Conservation (phyloP, 1,140 invertebrate genomes). For the Acromyrmex heyeri region DNA sequence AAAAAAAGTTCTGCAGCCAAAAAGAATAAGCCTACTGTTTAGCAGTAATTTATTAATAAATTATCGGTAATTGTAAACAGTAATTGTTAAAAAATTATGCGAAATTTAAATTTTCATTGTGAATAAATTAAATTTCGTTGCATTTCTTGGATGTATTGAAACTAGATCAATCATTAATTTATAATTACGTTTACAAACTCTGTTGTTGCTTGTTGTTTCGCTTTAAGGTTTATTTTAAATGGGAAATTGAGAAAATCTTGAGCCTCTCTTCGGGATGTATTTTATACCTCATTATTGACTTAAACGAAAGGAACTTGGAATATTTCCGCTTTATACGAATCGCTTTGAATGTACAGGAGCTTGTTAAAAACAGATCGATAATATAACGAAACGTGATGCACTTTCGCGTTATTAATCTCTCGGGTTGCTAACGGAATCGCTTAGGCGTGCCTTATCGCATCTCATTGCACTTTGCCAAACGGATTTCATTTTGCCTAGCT, state of each 20-base stretch:
- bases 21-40: no score
- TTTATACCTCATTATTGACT: conserved; percentile 33
- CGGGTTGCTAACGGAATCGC: conserved; percentile 38
- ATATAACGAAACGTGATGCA: conserved; percentile 44
- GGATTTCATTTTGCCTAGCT: conserved; percentile 37
- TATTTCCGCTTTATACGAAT: conserved; percentile 10
- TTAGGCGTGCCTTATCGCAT: conserved; percentile 52
- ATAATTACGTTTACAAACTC: conserved; percentile 20
- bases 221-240: neutral
- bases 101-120: neutral
- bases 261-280: neutral
- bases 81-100: conserved; percentile 1
- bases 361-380: conserved; percentile 51
- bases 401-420: conserved; percentile 47
- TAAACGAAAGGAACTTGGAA: neutral
- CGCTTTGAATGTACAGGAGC: conserved; percentile 9
- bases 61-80: neutral
- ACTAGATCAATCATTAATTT: conserved; percentile 5
- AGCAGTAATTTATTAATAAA: neutral
- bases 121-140: neutral
- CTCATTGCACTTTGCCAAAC: neutral
- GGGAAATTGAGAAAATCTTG: neutral
- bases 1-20: no score
- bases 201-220: neutral
- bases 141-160: neutral